These are phyloP conservation scores for Ptilodon capucinus DNA, from an alignment of 2,888 invertebrate species.

Conservation along the genomic window DNA sequence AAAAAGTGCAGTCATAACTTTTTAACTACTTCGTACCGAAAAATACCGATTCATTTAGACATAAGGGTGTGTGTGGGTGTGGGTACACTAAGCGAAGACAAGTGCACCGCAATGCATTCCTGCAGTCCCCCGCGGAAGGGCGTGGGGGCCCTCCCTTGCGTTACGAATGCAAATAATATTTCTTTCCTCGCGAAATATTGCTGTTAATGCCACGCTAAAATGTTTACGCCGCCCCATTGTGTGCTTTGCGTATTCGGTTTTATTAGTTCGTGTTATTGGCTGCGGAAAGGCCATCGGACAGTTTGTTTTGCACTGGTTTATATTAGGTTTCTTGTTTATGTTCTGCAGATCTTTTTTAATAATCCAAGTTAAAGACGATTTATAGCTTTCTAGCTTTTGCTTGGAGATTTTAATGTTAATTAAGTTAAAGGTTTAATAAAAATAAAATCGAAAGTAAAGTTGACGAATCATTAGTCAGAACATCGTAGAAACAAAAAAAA, in stretches of 20 bases:
- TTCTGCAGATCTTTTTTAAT: too few species aligned
- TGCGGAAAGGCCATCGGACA: constrained; percentile 53
- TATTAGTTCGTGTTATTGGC: constrained; percentile 69
- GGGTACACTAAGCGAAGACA: constrained; percentile 41
- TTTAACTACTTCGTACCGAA: neutral
- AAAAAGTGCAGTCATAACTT: neutral
- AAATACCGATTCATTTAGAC: neutral
- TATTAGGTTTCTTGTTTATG: neutral
- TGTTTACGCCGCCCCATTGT: constrained; percentile 64
- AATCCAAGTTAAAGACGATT: too few species aligned
- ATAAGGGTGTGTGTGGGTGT: neutral
- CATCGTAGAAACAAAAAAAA: too few species aligned
- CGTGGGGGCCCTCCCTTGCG: constrained; percentile 48
- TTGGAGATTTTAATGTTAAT: too few species aligned
- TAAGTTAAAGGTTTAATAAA: too few species aligned
- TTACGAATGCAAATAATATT: constrained; percentile 77
- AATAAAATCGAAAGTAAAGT: too few species aligned
- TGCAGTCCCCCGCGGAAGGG: constrained; percentile 53
- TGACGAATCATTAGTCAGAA: too few species aligned
- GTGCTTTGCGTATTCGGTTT: constrained; percentile 65
- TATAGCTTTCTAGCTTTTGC: too few species aligned
- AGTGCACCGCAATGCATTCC: constrained; percentile 65
- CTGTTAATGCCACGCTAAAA: constrained; percentile 74
- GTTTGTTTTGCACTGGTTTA: constrained; percentile 5
- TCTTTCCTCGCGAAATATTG: constrained; percentile 73